A percentile compares a stretch with the other conserved stretches of the same genome.
phyloP scores from a whole-genome alignment of 2,888 invertebrate genomes.

The Trichogramma evanescens region DNA sequence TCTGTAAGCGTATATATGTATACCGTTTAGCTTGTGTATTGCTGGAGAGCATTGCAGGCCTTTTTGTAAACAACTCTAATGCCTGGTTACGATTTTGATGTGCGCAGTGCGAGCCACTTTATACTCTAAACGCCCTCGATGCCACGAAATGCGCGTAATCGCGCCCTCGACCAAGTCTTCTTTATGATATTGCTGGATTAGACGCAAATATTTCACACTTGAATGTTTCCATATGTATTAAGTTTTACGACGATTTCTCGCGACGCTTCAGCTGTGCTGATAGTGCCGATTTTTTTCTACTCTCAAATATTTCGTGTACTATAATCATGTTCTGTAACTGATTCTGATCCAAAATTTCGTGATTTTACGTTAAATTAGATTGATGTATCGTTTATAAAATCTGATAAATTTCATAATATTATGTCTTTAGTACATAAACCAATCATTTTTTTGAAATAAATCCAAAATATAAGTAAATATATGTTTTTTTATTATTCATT shows the following conservation, averaged over 20 bases:
- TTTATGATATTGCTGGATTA: conserved; percentile 49
- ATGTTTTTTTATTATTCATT: not conserved
- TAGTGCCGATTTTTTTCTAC: too few species aligned
- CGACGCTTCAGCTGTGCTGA: not conserved
- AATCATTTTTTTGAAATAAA: not conserved
- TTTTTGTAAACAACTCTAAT: conserved; percentile 47
- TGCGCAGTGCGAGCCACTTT: conserved; percentile 11
- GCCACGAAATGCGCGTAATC: not conserved
- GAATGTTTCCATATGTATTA: conserved; percentile 40
- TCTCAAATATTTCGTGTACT: too few species aligned
- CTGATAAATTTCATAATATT: too few species aligned
- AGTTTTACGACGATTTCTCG: conserved; percentile 38
- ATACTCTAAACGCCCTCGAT: too few species aligned
- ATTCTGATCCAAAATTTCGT: too few species aligned
- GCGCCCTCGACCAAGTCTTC: conserved; percentile 29
- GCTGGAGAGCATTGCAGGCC: conserved; percentile 31
- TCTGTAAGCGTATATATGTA: not conserved
- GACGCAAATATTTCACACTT: conserved; percentile 47
- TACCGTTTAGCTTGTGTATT: too few species aligned
- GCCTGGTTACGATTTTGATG: conserved; percentile 44
- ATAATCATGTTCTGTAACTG: too few species aligned
- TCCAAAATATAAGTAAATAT: not conserved
- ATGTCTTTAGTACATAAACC: too few species aligned
- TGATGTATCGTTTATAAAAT: too few species aligned
- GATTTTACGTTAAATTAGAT: too few species aligned